Base-by-base conservation (phyloP, 1,140 invertebrate species). In the Penaeus japonicus region DNA sequence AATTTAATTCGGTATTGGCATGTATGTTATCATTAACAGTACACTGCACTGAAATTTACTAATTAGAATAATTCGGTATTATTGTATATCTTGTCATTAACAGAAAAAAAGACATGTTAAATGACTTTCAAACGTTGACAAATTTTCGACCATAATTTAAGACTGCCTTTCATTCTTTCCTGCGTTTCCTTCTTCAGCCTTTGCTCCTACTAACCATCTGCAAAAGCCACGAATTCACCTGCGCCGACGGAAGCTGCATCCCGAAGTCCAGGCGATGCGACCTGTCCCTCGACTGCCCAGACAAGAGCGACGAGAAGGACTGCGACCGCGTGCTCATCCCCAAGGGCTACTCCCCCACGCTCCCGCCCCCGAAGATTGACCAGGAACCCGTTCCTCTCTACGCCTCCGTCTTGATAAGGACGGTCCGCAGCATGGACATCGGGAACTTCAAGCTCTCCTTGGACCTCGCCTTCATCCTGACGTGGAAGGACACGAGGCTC, bases 291-390 rank as follows among this genome's bases (percentile, higher is more conserved):
- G 86, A 88, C 62, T 88, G 86, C 24, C 24, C 12, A 2, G 86
- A 88, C 53, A 53, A 77, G 70, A 88, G 86, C 35, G 86, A 88
- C 53, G 86, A 88, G 79, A 77, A 59, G 78, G 57, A 88, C 79
- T 88, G 86, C 53, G 55, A 70, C 3, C 62, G 82, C 17, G 62
- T 80, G 5, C 4, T 55, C 18, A 30, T 88, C 1, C 86, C 86
- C 22, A 0, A 1, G 0, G 86, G 86, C 3, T 88, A 88, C 86
- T 75, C 80, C 20, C 0, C n/a, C n/a, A 22, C n/a, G 4, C 79
- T 88, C 62, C 86, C 80, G 1, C 86, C 86, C 0, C 86, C 79
- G 5, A 73, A 53, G 22, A 35, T 39, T 17, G 54, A 30, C 5
- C 4, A 24, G 24, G 27, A 18, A 12, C 12, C 86, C 17, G 79